Conservation (phyloP, 2,113 vertebrate genomes). For the Edolisoma coerulescens region DNA sequence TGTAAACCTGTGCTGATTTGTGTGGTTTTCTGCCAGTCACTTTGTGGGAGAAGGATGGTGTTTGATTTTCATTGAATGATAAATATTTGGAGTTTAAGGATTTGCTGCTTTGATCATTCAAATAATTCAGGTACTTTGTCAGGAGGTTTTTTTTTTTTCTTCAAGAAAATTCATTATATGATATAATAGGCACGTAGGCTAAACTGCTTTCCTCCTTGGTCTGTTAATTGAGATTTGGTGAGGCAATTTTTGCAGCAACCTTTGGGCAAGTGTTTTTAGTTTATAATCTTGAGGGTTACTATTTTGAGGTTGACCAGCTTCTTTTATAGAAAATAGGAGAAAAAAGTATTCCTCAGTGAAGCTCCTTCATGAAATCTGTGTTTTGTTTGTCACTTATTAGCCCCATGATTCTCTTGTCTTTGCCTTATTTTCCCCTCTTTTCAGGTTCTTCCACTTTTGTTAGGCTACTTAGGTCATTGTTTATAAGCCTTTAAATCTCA, state of each 20-base stretch:
- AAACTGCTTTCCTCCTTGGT: background rate
- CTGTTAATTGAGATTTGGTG: background rate
- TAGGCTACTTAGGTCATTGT: background rate
- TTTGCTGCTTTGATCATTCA: background rate
- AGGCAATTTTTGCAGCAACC: background rate
- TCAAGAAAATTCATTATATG: background rate
- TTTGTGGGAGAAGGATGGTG: background rate
- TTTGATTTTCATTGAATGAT: background rate
- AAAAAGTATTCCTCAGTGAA: background rate
- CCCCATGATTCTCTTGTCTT: background rate
- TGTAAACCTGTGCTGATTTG: background rate
- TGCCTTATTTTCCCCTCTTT: background rate
- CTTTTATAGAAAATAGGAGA: background rate
- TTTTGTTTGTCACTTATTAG: background rate
- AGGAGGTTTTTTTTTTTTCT: background rate
- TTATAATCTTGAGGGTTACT: background rate
- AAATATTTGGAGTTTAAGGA: background rate
- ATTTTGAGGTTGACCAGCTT: background rate
- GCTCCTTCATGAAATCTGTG: background rate
- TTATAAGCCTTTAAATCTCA: background rate
- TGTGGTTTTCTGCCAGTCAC: background rate
- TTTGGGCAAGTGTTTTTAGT: background rate
- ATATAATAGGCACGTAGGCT: background rate
- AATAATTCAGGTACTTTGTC: background rate
- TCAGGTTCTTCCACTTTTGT: background rate